Base-by-base conservation (phyloP, 2,797 vertebrate species). In the Gymnodraco acuticeps region DNA sequence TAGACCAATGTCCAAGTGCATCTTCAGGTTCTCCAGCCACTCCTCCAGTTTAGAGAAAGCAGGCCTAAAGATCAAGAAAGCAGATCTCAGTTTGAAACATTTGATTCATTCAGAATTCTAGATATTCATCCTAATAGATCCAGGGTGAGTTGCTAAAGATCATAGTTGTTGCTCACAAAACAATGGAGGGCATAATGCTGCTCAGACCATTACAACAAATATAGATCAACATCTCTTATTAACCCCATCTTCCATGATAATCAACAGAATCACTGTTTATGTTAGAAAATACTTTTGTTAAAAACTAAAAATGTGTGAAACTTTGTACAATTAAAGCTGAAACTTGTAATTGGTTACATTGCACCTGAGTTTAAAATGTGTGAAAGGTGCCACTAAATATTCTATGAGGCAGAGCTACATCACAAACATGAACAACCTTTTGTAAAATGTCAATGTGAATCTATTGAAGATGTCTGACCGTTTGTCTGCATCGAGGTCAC, bases 401-500 rank as follows among this genome's bases (percentile, higher is more conserved):
- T 6, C 11, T 41, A n/a, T 38, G 4, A 2, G 53, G 14, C 13
- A 33, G 54, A 56, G 15, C 9, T 38, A n/a, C 31, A 41, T 33
- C 12, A 2, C 52, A 38, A 19, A 42, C 33, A 55, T 41, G 3
- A 5, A 55, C 48, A 71, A 54, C 55, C 64, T 38, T 81, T 81
- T 42, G 9, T 20, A 48, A 46, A 33, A 63, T 62, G 7, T 64
- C 3, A 42, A 27, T 23, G 31, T 64, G 14, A 60, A 65, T 66
- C 3, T 12, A 3, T 54, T 64, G 64, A 6, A 15, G 77, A 83
- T 64, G 77, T 70, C 95, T 94, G 69, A 99, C 98, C 98, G 94
- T 91, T 97, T 99, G 93, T 99, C 98, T 0, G 96, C 96, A 61
- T 99, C 98, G 70, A 99, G 94, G 82, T 99, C 97, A 6, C 98